Conservation (phyloP, 2,888 invertebrate species). For the Chelonus formosanus region DNA sequence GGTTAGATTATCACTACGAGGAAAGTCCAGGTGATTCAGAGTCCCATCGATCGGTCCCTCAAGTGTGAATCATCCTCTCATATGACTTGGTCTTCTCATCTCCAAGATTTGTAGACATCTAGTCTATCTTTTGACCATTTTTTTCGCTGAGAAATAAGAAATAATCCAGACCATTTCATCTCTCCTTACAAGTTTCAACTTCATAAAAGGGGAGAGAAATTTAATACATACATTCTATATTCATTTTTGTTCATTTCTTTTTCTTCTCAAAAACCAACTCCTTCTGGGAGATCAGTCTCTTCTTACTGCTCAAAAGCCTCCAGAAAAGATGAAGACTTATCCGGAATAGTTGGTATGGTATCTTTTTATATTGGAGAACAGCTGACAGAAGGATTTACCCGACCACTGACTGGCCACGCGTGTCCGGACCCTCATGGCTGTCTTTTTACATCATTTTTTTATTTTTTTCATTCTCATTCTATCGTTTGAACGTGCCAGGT, state of each 20-base stretch:
- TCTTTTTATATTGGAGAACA: constrained; percentile 8
- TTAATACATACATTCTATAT: too few species aligned
- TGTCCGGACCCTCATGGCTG: constrained; percentile 4
- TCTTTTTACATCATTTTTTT: constrained; percentile 2
- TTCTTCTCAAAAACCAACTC: too few species aligned
- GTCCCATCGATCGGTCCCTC: constrained; percentile 12
- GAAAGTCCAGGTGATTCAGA: constrained; percentile 26
- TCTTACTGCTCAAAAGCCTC: background rate
- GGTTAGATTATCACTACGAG: constrained; percentile 10
- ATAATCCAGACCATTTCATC: constrained; percentile 1
- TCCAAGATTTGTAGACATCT: background rate
- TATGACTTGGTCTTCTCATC: constrained; percentile 2
- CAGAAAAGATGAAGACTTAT: background rate
- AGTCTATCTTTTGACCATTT: too few species aligned
- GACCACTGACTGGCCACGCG: constrained; percentile 14
- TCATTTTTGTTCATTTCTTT: too few species aligned
- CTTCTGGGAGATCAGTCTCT: too few species aligned
- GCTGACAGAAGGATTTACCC: constrained; percentile 15
- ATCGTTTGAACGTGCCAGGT: constrained; percentile 22
- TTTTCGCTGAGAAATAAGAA: too few species aligned
- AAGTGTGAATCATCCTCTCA: constrained; percentile 14
- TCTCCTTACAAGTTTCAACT: background rate
- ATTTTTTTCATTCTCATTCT: constrained; percentile 8
- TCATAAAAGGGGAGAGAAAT: too few species aligned
- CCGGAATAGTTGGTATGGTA: background rate